A percentile compares a stretch with the other conserved stretches of the same genome.
Evolutionary conservation across 2,797 vertebrate species (phyloP).

Genomic region (Karalla daura): DNA sequence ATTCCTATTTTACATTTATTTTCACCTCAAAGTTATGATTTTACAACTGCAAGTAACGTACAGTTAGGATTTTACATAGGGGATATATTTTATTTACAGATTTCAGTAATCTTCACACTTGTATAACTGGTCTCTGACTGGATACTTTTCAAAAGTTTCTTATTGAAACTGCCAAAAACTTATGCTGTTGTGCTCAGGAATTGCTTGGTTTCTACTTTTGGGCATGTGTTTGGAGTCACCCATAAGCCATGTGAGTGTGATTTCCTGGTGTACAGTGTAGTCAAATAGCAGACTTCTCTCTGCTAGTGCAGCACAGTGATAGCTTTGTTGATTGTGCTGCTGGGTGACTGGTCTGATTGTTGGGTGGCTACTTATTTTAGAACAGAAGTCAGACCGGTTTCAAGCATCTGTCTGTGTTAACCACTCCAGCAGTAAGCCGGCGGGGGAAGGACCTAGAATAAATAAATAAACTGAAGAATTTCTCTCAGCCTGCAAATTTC

Average conservation of each 20-base stretch:
- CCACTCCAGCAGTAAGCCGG: background rate
- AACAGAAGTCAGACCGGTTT: slow-evolving; percentile 55
- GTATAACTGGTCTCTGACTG: too few relatives aligned
- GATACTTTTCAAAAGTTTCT: too few relatives aligned
- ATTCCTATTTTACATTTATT: too few relatives aligned
- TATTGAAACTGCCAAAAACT: background rate
- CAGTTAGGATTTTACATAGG: too few relatives aligned
- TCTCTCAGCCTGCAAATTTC: background rate
- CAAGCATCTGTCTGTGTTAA: slow-evolving; percentile 21
- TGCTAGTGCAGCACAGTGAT: slow-evolving; percentile 63
- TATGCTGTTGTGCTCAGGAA: too few relatives aligned
- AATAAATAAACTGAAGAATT: slow-evolving; percentile 5
- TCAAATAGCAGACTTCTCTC: slow-evolving; percentile 28
- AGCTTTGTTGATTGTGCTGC: slow-evolving; percentile 78
- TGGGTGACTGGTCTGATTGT: slow-evolving; percentile 75
- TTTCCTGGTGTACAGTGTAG: slow-evolving; percentile 24
- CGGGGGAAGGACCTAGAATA: background rate
- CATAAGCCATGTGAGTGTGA: background rate
- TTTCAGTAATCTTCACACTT: too few relatives aligned
- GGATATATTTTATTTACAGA: too few relatives aligned
- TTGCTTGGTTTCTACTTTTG: background rate
- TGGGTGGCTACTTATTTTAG: slow-evolving; percentile 59
- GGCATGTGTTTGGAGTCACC: background rate
- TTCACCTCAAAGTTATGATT: too few relatives aligned
- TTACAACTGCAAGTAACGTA: too few relatives aligned